These are phyloP conservation scores for Octodonta nipae DNA, from an alignment of 2,888 invertebrate genomes.

Conservation along the genomic window DNA sequence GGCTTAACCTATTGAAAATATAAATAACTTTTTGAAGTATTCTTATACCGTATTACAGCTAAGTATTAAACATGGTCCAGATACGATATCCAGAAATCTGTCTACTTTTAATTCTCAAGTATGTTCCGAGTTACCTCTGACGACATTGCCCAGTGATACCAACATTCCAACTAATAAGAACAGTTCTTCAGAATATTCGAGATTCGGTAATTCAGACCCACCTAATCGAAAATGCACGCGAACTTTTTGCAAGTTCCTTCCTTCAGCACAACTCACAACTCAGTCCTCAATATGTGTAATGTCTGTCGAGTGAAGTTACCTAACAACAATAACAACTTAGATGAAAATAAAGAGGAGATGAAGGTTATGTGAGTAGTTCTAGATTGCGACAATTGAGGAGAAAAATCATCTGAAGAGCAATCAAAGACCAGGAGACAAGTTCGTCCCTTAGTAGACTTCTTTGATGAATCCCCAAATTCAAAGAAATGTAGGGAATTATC, in stretches of 20 bases:
- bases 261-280: too few relatives aligned
- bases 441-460: constrained; percentile 74
- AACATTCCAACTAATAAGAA: constrained; percentile 31
- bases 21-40: constrained; percentile 59
- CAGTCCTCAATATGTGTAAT: not conserved
- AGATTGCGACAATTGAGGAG: constrained; percentile 48
- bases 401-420: constrained; percentile 36
- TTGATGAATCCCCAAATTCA: constrained; percentile 31
- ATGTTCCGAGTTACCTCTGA: constrained; percentile 25
- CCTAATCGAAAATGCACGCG: constrained; percentile 16
- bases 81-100: constrained; percentile 46
- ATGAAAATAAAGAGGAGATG: constrained; percentile 38
- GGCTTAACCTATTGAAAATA: constrained; percentile 67
- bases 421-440: constrained; percentile 61
- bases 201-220: constrained; percentile 24
- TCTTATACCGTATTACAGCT: constrained; percentile 66
- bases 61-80: constrained; percentile 82
- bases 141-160: constrained; percentile 35
- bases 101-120: constrained; percentile 16
- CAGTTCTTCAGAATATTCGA: constrained; percentile 16
- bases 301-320: not conserved
- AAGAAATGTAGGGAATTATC: constrained; percentile 49
- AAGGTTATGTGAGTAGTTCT: constrained; percentile 49
- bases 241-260: constrained; percentile 6
- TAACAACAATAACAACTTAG: constrained; percentile 7